Conservation (phyloP, 2,797 vertebrate genomes). For the Spinibarbus caldwelli region DNA sequence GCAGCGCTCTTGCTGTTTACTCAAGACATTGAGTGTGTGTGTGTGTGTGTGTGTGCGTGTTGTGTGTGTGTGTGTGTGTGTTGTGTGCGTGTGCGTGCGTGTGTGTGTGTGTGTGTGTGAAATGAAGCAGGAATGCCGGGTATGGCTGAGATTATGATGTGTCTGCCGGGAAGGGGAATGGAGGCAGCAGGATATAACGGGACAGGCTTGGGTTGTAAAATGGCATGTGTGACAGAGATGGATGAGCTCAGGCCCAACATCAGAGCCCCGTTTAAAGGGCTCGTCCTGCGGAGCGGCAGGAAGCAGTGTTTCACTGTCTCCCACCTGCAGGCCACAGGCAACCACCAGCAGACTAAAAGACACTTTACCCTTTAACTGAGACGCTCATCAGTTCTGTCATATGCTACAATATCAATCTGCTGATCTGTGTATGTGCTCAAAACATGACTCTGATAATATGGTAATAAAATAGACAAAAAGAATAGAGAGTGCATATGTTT, state of each 20-base stretch:
- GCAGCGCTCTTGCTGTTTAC: slow-evolving; percentile 7
- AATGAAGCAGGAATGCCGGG: slow-evolving; percentile 40
- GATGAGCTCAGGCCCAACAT: slow-evolving; percentile 67
- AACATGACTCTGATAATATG: neutral
- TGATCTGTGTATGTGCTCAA: slow-evolving; percentile 26
- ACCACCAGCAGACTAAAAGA: slow-evolving; percentile 38
- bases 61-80: neutral
- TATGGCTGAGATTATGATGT: slow-evolving; percentile 42
- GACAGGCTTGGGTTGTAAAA: slow-evolving; percentile 60
- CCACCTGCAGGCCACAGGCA: slow-evolving; percentile 35
- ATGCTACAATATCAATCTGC: neutral
- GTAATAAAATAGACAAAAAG: neutral
- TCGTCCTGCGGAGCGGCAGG: slow-evolving; percentile 32
- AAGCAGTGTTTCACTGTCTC: slow-evolving; percentile 36
- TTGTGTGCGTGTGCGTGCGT: neutral
- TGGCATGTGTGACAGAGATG: slow-evolving; percentile 71
- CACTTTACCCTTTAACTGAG: slow-evolving; percentile 40
- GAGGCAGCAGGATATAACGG: slow-evolving; percentile 54
- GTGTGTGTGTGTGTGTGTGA: slow-evolving; percentile 2
- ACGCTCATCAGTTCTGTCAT: slow-evolving; percentile 43
- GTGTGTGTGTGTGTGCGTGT: slow-evolving; percentile 1
- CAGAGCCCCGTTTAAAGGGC: slow-evolving; percentile 58
- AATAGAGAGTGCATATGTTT: neutral
- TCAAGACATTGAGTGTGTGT: neutral
- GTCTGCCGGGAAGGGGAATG: slow-evolving; percentile 49